Conservation (phyloP, 92 coral and sea anemone genomes). For the Meandrina meandrites region DNA sequence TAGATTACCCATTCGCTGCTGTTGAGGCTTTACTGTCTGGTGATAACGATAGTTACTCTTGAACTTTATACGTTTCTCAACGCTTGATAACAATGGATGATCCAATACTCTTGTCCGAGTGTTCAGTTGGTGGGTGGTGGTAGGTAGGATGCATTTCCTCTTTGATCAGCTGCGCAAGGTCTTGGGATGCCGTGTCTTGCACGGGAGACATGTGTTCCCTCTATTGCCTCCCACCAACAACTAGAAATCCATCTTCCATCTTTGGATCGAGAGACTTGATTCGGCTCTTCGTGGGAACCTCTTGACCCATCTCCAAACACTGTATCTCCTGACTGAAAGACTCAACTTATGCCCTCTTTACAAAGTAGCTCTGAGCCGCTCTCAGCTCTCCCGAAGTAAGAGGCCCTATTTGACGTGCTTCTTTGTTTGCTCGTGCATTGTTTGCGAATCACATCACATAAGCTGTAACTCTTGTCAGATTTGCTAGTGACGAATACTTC, state of each 20-base stretch:
- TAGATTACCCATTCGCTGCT: conserved; percentile 34
- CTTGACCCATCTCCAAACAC: background rate
- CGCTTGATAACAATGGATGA: no score
- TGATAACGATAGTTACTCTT: background rate
- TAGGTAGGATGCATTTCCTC: conserved; percentile 40
- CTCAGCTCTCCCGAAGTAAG: background rate
- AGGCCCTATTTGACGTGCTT: background rate
- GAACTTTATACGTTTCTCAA: no score
- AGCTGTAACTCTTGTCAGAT: background rate
- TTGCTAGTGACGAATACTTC: background rate
- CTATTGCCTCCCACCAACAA: background rate
- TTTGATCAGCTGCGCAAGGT: conserved; percentile 35
- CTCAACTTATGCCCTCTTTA: no score
- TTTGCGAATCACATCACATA: conserved; percentile 13
- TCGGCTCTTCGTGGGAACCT: conserved; percentile 22
- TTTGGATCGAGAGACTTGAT: conserved; percentile 32
- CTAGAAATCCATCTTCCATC: background rate
- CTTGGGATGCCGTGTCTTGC: conserved; percentile 21
- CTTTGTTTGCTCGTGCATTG: background rate
- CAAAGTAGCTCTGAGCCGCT: no score
- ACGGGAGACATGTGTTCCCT: conserved; percentile 23
- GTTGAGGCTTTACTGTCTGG: conserved; percentile 40
- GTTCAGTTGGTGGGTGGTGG: no score
- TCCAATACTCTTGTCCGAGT: no score
- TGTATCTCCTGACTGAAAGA: no score